These are phyloP conservation scores for Ephydatia muelleri DNA, from an alignment of 37 sponge, comb jelly and placozoan species.

Conservation along the genomic window DNA sequence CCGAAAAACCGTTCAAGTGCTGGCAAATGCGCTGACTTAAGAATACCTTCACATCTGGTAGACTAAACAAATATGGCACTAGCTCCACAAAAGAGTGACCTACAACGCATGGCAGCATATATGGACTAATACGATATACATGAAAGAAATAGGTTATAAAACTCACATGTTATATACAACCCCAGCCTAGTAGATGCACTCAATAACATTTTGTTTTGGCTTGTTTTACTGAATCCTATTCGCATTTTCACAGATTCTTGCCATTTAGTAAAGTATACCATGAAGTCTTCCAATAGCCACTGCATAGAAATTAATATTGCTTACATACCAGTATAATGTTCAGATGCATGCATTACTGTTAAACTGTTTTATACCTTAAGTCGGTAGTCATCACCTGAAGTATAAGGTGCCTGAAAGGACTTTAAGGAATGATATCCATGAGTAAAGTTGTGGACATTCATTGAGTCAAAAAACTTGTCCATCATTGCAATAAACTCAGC, in stretches of 20 bases:
- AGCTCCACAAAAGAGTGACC: slow-evolving; percentile 33
- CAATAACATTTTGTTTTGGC: slow-evolving; percentile 11
- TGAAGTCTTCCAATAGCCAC: slow-evolving; percentile 21
- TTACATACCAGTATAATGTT: not conserved
- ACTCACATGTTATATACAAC: slow-evolving; percentile 30
- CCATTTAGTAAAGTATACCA: slow-evolving; percentile 18
- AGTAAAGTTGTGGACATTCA: slow-evolving; percentile 27
- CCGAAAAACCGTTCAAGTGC: slow-evolving; percentile 21
- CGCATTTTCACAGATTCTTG: slow-evolving; percentile 15
- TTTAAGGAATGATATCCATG: slow-evolving; percentile 13
- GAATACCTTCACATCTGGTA: slow-evolving; percentile 16
- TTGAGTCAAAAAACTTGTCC: slow-evolving; percentile 40
- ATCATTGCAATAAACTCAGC: slow-evolving; percentile 24
- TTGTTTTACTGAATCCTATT: slow-evolving; percentile 4
- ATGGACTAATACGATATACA: not conserved
- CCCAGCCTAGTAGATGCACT: slow-evolving; percentile 21
- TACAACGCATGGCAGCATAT: not conserved
- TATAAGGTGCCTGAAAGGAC: slow-evolving; percentile 8
- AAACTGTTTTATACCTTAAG: slow-evolving; percentile 4
- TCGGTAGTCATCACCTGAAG: not conserved
- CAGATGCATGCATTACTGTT: not conserved
- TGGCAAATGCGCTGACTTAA: slow-evolving; percentile 37
- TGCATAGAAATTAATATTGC: not conserved
- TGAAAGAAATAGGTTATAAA: not conserved
- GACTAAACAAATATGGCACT: slow-evolving; percentile 25